These are phyloP conservation scores for Nasua narica DNA, from an alignment of 2,797 vertebrate species.

Conservation along the genomic window DNA sequence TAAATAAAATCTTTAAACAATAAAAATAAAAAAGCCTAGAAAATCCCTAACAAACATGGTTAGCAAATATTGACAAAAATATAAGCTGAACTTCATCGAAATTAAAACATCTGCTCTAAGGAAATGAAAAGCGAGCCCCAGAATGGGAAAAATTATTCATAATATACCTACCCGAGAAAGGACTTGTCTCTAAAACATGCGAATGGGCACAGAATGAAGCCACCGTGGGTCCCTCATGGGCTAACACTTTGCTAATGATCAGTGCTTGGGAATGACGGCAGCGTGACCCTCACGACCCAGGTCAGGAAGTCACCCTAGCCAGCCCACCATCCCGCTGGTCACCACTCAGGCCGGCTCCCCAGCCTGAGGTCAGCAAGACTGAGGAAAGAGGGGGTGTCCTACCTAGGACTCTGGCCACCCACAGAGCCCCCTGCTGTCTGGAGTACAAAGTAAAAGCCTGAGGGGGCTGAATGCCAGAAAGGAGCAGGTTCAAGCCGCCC, in stretches of 20 bases:
- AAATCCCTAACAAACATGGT: background rate
- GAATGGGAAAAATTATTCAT: background rate
- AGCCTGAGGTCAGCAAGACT: background rate
- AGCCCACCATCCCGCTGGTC: background rate
- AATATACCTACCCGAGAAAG: background rate
- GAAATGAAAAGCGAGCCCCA: background rate
- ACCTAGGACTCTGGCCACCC: background rate
- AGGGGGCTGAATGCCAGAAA: background rate
- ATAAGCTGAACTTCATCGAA: background rate
- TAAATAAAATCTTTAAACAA: too few species aligned
- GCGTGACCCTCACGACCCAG: too few species aligned
- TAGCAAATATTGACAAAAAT: background rate
- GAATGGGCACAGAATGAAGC: background rate
- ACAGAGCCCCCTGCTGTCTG: background rate
- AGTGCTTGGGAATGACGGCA: fast-evolving
- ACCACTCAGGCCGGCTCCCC: background rate
- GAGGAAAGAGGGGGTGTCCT: background rate
- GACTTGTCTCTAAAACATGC: background rate
- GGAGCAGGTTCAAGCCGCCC: background rate
- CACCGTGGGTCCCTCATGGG: background rate
- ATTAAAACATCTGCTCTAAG: background rate
- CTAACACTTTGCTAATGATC: fast-evolving
- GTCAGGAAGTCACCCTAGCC: background rate
- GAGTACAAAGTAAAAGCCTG: background rate
- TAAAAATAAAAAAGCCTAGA: background rate